Evolutionary conservation across 2,888 invertebrate genomes (phyloP), one percentile per base, ranked within the genome.

Genomic region (Melinaea menophilus): DNA sequence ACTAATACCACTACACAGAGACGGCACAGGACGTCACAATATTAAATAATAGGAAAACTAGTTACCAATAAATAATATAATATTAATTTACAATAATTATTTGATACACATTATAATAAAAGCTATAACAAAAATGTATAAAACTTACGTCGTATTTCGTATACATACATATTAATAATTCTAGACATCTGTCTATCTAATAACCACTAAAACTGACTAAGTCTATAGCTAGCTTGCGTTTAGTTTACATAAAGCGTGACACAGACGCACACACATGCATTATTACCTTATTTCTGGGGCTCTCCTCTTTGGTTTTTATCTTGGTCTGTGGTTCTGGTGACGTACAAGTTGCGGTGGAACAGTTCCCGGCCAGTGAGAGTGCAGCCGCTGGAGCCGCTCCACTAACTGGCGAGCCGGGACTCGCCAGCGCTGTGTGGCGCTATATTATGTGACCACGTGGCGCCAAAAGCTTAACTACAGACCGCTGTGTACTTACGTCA

Each of bases 371-470:
- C 55, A 81, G 72, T 12, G 84, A 79, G 67, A 77, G 81, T 67
- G 76, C 66, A 54, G 81, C 76, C 55, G 73, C 63, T 63, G 71
- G 78, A 64, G 72, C 66, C 65, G 76, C 70, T 69, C 70, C 61
- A 69, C 79, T 71, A 60, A 75, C 74, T 57, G 88, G 86, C 59
- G 90, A 87, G 59, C 86, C 89, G 58, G 90, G 84, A 34, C 87
- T 80, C 64, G 79, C 80, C 72, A 73, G 69, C 69, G 89, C 90
- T 89, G 81, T 68, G 68, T 67, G 54, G 65, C 67, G 47, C 47
- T 33, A 55, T 57, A 56, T 12, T 57, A 58, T 60, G 57, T 61
- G 55, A 54, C 60, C 65, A 70, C 64, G 67, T 69, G 65, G 62
- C 11, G 63, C 46, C 62, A 51, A 11, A 54, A 59, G 54, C 59